A percentile compares a stretch with the other conserved stretches of the same genome.
Conservation (phyloP, 2,113 vertebrate species). For the Leiothrix lutea region DNA sequence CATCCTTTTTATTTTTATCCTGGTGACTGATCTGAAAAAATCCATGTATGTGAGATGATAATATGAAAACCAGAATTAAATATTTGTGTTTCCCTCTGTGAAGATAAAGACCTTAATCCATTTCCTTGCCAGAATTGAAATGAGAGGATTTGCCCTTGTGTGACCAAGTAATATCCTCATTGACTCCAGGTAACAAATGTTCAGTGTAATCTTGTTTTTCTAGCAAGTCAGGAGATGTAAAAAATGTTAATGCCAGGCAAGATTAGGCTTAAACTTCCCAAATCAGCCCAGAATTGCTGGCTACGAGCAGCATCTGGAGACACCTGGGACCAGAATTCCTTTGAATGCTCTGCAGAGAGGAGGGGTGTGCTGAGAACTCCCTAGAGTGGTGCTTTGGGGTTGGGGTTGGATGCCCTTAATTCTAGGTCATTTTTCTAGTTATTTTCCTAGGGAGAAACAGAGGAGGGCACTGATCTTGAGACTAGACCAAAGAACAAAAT, state of each 20-base stretch:
- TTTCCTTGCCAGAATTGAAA: slow-evolving; percentile 8
- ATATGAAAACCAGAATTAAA: neutral
- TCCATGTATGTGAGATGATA: neutral
- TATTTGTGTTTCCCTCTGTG: neutral
- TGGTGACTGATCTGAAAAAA: neutral
- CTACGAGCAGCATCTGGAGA: neutral
- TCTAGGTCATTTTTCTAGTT: neutral
- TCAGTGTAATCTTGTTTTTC: neutral
- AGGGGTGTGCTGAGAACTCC: neutral
- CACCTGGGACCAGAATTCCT: neutral
- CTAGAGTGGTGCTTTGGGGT: neutral
- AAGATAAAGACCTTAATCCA: slow-evolving; percentile 12
- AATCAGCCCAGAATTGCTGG: neutral
- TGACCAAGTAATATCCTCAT: neutral
- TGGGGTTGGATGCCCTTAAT: neutral
- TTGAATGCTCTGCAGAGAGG: neutral
- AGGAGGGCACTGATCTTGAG: neutral
- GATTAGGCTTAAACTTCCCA: neutral
- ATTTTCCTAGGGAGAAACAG: neutral
- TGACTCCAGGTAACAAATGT: neutral
- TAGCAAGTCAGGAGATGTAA: neutral
- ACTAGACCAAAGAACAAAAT: neutral
- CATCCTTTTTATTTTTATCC: neutral
- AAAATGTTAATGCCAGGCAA: neutral
- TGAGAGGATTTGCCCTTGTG: slow-evolving; percentile 12